Evolutionary conservation across 2,113 vertebrate species (phyloP).

Genomic region (Mixornis gularis): DNA sequence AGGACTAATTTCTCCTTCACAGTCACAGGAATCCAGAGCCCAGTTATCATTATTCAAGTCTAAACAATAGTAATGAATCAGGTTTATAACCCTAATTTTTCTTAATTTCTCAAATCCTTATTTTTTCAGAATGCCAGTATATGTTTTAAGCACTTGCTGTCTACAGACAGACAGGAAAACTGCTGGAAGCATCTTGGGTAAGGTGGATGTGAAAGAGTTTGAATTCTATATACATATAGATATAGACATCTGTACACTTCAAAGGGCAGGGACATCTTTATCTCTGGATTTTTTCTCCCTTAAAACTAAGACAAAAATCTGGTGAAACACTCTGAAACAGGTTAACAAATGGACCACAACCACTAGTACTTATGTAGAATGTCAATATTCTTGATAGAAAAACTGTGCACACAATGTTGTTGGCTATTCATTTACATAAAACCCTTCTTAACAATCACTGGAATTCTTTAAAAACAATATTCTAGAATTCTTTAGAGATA

Average conservation of each 20-base stretch:
- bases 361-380: not conserved
- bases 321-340: not conserved
- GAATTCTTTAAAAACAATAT: not conserved
- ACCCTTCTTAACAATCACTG: not conserved
- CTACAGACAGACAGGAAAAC: not conserved
- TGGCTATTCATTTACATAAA: not conserved
- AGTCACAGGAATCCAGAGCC: not conserved
- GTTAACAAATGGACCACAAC: not conserved
- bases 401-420: not conserved
- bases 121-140: not conserved
- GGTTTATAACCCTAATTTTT: not conserved
- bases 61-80: not conserved
- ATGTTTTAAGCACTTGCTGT: not conserved
- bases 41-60: not conserved
- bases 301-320: not conserved
- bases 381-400: not conserved
- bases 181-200: not conserved
- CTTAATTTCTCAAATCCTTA: not conserved
- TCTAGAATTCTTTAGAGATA: not conserved
- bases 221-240: fast-evolving
- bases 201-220: not conserved
- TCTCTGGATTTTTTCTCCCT: not conserved
- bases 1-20: not conserved
- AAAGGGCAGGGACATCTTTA: not conserved
- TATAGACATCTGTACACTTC: not conserved